Evolutionary conservation across 1,140 invertebrate genomes (phyloP).

Genomic region (Metopolophium dirhodum): DNA sequence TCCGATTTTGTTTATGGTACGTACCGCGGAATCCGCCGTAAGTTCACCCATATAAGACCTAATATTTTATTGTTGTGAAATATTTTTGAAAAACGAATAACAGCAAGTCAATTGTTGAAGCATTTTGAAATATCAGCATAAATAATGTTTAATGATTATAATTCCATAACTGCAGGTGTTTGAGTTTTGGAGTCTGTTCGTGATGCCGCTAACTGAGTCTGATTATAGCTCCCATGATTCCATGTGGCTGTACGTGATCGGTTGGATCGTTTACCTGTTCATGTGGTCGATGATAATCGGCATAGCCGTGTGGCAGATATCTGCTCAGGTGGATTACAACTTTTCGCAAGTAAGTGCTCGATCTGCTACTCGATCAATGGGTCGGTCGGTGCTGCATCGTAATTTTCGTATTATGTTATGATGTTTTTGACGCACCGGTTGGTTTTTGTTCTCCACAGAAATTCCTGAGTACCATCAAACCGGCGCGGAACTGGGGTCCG

Average conservation of each 20-base stretch:
- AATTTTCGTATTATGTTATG: background rate
- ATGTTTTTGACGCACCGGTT: background rate
- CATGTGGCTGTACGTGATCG: constrained; percentile 63
- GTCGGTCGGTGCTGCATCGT: background rate
- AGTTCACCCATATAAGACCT: background rate
- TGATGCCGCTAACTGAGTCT: constrained; percentile 60
- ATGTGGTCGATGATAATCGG: constrained; percentile 63
- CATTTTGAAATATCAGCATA: background rate
- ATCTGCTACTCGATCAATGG: background rate
- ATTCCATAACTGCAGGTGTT: constrained; percentile 60
- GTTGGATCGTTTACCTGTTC: constrained; percentile 64
- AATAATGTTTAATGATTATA: background rate
- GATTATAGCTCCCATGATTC: constrained; percentile 61
- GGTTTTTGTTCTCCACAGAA: constrained; percentile 64
- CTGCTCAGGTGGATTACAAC: constrained; percentile 63
- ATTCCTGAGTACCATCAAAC: constrained; percentile 67
- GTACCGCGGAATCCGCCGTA: background rate
- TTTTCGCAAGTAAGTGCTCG: constrained; percentile 61
- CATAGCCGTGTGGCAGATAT: constrained; percentile 64
- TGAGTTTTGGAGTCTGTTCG: constrained; percentile 63
- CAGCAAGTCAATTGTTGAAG: background rate
- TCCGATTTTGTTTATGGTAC: constrained; percentile 64
- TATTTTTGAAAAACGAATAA: background rate
- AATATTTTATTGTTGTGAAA: background rate
- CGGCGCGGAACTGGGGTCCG: constrained; percentile 70